Percentiles rank a stretch among this genome's conserved stretches.
Conservation (phyloP, 2,113 vertebrate species). For the Apus apus region DNA sequence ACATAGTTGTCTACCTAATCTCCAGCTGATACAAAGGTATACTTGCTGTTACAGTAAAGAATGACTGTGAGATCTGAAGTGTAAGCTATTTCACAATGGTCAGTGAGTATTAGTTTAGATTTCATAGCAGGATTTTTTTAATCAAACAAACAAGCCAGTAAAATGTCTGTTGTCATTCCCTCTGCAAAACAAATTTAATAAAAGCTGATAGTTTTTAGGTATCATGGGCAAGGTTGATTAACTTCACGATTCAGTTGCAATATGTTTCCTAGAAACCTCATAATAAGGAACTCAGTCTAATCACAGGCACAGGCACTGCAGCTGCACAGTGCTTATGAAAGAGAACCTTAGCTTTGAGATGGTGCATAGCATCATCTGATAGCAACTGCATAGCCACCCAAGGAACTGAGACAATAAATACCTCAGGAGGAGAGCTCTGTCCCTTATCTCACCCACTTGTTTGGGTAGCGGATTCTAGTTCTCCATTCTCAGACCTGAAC, state of each 20-base stretch:
- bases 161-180: neutral
- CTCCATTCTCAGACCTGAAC: neutral
- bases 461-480: neutral
- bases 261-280: neutral
- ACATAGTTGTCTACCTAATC: neutral
- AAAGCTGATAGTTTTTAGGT: neutral
- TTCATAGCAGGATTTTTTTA: neutral
- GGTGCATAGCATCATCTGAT: neutral
- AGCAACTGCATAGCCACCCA: neutral
- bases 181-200: neutral
- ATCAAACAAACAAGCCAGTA: neutral
- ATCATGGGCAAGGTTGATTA: neutral
- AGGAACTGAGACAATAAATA: neutral
- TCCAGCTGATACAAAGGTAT: neutral
- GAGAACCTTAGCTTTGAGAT: neutral
- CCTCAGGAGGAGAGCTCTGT: neutral
- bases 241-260: neutral
- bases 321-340: neutral
- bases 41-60: neutral
- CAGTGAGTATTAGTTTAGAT: neutral
- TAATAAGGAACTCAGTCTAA: neutral
- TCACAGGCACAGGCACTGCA: neutral
- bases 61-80: neutral
- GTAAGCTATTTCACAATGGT: neutral
- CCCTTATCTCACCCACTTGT: neutral